Evolutionary conservation across 1,140 invertebrate genomes (phyloP).

Genomic region (Formica exsecta): DNA sequence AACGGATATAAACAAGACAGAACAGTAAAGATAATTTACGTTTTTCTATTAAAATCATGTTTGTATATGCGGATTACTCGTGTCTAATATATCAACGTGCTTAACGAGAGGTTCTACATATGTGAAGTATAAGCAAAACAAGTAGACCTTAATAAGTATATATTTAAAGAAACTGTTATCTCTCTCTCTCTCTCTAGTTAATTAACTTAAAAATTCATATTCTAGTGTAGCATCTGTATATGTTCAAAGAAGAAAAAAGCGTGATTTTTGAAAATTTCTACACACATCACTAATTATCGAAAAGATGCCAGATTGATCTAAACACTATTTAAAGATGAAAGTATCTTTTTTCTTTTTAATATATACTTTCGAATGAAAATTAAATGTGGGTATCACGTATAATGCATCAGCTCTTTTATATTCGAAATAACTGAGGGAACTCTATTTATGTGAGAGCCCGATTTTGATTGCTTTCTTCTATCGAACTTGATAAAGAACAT

Average conservation of each 20-base stretch:
- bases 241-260: not conserved
- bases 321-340: too few species aligned
- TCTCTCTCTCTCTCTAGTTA: not conserved
- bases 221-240: not conserved
- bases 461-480: conserved; percentile 1
- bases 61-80: not conserved
- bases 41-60: not conserved
- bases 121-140: not conserved
- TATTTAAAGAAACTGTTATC: not conserved
- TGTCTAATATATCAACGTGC: not conserved
- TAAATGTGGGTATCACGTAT: too few species aligned
- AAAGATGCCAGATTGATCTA: not conserved
- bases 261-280: conserved; percentile 7
- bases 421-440: not conserved
- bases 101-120: not conserved
- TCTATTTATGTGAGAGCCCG: not conserved
- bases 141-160: not conserved
- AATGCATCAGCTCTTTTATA: too few species aligned
- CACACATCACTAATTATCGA: not conserved
- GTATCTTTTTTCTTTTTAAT: too few species aligned
- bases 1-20: not conserved
- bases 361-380: too few species aligned
- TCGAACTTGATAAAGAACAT: not conserved
- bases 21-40: not conserved
- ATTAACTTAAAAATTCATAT: not conserved